Evolutionary conservation across 2,888 invertebrate species (phyloP).

Genomic region (Conomelus anceps): DNA sequence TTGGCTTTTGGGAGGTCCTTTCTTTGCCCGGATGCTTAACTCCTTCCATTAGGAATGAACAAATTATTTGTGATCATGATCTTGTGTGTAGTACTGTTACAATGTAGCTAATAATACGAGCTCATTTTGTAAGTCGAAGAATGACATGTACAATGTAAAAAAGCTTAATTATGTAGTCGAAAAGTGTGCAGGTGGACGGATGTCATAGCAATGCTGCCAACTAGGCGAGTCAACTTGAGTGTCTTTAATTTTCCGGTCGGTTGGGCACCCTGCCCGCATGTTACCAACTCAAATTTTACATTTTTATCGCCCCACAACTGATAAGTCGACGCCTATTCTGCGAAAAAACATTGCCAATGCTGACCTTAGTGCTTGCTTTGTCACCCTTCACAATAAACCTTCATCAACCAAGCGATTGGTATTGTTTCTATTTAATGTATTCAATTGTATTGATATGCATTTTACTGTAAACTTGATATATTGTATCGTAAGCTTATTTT

Average conservation of each 20-base stretch:
- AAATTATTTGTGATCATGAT: background rate
- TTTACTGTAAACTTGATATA: too few species aligned
- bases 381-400: background rate
- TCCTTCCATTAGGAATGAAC: background rate
- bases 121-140: background rate
- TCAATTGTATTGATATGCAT: too few species aligned
- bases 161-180: background rate
- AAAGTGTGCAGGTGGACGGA: conserved; percentile 7
- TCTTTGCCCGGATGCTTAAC: background rate
- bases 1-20: background rate
- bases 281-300: background rate
- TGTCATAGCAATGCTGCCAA: background rate
- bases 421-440: background rate
- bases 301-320: conserved; percentile 4
- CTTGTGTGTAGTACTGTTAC: background rate
- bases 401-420: background rate
- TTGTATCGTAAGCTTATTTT: too few species aligned
- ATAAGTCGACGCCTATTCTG: background rate
- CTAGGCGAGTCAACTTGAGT: background rate
- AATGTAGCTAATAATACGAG: background rate
- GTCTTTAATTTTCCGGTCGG: conserved; percentile 9
- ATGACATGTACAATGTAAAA: background rate
- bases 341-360: background rate
- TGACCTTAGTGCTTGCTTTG: background rate
- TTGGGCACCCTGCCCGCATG: conserved; percentile 11